Conservation (phyloP, 2,888 invertebrate species). For the Tetrapedia diversipes region DNA sequence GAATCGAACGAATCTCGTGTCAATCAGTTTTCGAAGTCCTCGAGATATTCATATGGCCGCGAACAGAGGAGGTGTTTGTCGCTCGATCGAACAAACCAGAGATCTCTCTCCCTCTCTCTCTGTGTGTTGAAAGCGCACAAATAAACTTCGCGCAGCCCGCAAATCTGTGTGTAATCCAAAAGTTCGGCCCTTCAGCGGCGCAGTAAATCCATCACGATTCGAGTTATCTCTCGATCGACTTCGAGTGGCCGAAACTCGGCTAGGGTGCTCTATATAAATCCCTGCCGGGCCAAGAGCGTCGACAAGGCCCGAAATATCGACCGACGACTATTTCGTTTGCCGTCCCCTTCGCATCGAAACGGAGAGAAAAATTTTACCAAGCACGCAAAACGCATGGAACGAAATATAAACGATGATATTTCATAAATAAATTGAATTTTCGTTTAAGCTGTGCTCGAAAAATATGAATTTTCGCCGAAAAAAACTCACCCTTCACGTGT, state of each 20-base stretch:
- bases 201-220: slow-evolving; percentile 48
- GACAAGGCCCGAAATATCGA: slow-evolving; percentile 27
- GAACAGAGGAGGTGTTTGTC: slow-evolving; percentile 5
- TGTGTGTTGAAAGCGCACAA: slow-evolving; percentile 8
- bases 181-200: slow-evolving; percentile 36
- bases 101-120: no score
- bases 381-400: no score
- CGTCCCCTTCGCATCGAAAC: no score
- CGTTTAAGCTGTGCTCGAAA: no score
- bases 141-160: slow-evolving; percentile 30
- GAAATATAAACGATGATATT: background rate
- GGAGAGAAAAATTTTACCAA: no score
- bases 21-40: background rate
- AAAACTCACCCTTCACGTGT: no score
- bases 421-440: no score
- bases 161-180: slow-evolving; percentile 43
- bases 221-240: slow-evolving; percentile 39
- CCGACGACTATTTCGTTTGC: slow-evolving; percentile 34
- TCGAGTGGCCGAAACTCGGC: slow-evolving; percentile 35
- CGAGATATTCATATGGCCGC: slow-evolving; percentile 11
- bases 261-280: slow-evolving; percentile 25
- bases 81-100: slow-evolving; percentile 10
- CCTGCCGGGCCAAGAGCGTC: background rate
- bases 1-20: background rate
- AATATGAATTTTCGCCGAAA: no score